Conservation (phyloP, 2,888 invertebrate species). For the Limnephilus rhombicus region DNA sequence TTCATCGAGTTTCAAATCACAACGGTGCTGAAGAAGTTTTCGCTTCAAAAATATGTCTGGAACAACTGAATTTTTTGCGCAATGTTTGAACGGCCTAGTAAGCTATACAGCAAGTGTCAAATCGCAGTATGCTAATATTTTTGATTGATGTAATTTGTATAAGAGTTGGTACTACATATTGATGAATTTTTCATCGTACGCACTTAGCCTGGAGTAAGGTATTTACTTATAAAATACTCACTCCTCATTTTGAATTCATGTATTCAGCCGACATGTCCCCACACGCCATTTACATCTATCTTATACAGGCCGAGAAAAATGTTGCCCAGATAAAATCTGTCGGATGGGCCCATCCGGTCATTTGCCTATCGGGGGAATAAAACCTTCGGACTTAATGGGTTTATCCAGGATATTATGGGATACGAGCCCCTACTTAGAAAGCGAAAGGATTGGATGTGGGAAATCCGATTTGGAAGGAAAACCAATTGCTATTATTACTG, state of each 20-base stretch:
- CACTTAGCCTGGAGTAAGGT: neutral
- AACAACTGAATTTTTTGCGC: too few relatives aligned
- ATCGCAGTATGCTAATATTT: neutral
- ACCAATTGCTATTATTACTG: neutral
- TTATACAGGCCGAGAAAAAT: constrained; percentile 34
- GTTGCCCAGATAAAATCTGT: constrained; percentile 23
- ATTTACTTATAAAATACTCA: neutral
- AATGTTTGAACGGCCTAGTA: too few relatives aligned
- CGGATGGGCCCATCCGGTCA: constrained; percentile 30
- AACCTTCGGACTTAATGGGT: constrained; percentile 36
- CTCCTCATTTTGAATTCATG: neutral
- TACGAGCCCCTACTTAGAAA: neutral
- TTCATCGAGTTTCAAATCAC: too few relatives aligned
- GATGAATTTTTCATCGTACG: neutral
- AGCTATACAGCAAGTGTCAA: too few relatives aligned
- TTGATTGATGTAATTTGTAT: neutral
- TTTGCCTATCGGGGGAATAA: constrained; percentile 48
- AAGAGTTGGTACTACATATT: neutral
- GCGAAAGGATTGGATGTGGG: neutral
- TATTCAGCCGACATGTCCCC: neutral
- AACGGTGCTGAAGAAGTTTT: too few relatives aligned
- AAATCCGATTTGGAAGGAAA: neutral
- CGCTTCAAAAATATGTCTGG: too few relatives aligned
- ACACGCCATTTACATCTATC: constrained; percentile 26
- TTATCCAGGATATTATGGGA: constrained; percentile 29